Evolutionary conservation across 2,797 vertebrate species (phyloP).

Genomic region (Muscicapa striata): DNA sequence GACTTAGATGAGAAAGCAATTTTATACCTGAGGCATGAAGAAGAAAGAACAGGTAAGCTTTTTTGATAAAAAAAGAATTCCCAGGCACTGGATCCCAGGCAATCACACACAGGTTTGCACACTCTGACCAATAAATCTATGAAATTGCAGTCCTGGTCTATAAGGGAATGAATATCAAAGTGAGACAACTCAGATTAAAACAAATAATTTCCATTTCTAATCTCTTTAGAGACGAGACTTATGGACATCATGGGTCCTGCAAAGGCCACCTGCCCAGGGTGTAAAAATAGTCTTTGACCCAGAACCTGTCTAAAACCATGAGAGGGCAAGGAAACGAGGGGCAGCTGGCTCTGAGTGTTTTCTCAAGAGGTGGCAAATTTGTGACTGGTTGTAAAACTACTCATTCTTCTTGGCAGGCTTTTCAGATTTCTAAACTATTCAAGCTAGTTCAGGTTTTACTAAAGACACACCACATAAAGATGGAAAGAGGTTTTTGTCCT

Average conservation of each 20-base stretch:
- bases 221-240: not conserved
- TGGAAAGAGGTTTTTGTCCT: not conserved
- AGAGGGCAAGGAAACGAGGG: not conserved
- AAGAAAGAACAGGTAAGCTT: slow-evolving; percentile 15
- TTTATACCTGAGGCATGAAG: slow-evolving; percentile 39
- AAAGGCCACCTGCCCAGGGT: not conserved
- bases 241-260: not conserved
- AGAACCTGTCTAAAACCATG: not conserved
- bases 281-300: not conserved
- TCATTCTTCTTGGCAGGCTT: not conserved
- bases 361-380: not conserved
- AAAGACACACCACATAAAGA: not conserved
- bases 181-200: not conserved
- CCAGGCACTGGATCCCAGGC: not conserved
- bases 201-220: not conserved
- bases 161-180: not conserved
- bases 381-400: not conserved
- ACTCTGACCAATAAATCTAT: not conserved
- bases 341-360: not conserved
- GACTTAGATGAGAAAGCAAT: slow-evolving; percentile 35
- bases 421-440: not conserved
- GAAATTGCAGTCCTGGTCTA: not conserved
- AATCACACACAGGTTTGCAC: not conserved
- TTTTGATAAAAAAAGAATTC: not conserved
- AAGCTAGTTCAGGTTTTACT: not conserved